Percentiles rank a stretch among this genome's conserved stretches.
phyloP scores from a whole-genome alignment of 2,797 vertebrate species.

The Emys orbicularis region DNA sequence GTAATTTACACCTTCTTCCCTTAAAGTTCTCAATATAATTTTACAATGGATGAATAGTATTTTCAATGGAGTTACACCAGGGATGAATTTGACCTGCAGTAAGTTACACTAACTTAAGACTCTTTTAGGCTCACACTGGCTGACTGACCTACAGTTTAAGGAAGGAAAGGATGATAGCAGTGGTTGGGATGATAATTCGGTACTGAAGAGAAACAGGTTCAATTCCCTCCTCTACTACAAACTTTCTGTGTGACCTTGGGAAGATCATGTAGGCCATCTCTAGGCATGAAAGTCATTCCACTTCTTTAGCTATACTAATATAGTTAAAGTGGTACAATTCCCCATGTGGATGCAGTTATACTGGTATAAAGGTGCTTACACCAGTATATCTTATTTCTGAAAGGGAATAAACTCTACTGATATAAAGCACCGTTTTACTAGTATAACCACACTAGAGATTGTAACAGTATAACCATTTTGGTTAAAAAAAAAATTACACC shows the following conservation, averaged over 20 bases:
- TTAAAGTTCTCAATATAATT: conserved; percentile 3
- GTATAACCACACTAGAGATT: background rate
- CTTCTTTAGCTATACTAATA: background rate
- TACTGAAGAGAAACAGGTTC: background rate
- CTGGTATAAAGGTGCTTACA: background rate
- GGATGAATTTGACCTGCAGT: background rate
- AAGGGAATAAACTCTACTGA: background rate
- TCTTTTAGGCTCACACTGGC: background rate
- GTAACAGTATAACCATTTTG: background rate
- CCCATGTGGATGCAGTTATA: background rate
- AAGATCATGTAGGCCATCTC: background rate
- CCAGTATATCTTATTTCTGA: background rate
- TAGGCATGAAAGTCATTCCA: background rate
- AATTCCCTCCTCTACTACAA: background rate
- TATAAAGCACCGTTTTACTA: background rate
- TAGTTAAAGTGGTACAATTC: background rate
- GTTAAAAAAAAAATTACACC: background rate
- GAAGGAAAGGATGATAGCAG: background rate
- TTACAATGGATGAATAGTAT: background rate
- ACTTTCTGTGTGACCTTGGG: background rate
- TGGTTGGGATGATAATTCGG: accelerated
- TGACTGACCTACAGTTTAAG: background rate
- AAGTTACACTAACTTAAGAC: background rate
- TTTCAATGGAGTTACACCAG: conserved; percentile 15
- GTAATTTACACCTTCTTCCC: background rate